phyloP scores from a whole-genome alignment of 2,888 invertebrate species.

The Myopa testacea region DNA sequence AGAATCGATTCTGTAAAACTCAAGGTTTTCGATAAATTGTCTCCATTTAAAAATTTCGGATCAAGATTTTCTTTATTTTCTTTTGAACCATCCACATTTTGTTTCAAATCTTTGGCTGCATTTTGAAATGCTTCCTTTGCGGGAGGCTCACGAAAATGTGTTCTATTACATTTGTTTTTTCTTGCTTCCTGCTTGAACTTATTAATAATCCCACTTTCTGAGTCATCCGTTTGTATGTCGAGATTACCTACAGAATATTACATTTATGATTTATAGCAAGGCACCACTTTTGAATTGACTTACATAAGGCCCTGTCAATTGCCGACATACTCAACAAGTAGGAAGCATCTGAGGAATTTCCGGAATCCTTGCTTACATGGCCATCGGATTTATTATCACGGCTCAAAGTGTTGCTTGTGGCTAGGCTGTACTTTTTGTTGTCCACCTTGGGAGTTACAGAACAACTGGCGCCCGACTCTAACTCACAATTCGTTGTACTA shows the following conservation, averaged over 20 bases:
- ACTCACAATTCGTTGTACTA: conserved; percentile 8
- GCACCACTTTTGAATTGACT: conserved; percentile 38
- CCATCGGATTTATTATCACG: conserved; percentile 38
- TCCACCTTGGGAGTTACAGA: conserved; percentile 57
- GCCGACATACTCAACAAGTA: conserved; percentile 63
- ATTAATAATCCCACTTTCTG: conserved; percentile 55
- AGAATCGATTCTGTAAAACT: conserved; percentile 64
- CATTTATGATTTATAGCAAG: not conserved
- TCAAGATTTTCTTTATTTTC: conserved; percentile 61
- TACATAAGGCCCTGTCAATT: conserved; percentile 62
- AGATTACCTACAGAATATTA: conserved; percentile 53
- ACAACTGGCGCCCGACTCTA: conserved; percentile 31
- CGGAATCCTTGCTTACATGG: conserved; percentile 55
- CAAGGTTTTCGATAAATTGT: conserved; percentile 57
- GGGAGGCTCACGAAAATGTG: not conserved
- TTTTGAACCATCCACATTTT: conserved; percentile 32
- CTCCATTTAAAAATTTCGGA: conserved; percentile 47
- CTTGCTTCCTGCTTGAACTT: conserved; percentile 50
- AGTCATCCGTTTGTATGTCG: conserved; percentile 57
- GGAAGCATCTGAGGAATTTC: conserved; percentile 55
- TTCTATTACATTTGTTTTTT: conserved; percentile 35
- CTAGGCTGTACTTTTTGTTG: conserved; percentile 56
- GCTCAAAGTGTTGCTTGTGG: not conserved
- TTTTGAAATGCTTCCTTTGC: conserved; percentile 22
- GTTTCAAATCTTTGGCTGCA: not conserved